phyloP scores from a whole-genome alignment of 2,113 vertebrate species.

The Laticauda colubrina region DNA sequence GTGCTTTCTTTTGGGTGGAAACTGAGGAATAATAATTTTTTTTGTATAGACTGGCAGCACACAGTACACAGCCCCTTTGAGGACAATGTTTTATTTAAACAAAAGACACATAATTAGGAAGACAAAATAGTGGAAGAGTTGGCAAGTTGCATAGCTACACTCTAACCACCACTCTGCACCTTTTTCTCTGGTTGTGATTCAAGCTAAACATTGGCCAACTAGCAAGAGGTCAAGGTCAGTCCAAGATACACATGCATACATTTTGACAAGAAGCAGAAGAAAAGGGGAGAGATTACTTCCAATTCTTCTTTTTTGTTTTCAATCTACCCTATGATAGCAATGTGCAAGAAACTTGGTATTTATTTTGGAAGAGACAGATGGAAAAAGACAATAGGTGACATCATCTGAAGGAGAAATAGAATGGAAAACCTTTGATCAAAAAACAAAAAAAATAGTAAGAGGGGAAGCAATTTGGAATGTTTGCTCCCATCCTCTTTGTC shows the following conservation, averaged over 20 bases:
- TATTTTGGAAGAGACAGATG: background rate
- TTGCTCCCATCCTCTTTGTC: rapidly evolving
- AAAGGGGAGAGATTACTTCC: rapidly evolving
- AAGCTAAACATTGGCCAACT: rapidly evolving
- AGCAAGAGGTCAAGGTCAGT: background rate
- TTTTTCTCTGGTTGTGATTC: rapidly evolving
- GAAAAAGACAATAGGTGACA: rapidly evolving
- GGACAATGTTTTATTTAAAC: background rate
- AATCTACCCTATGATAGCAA: background rate
- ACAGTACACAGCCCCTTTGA: background rate
- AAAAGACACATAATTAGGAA: background rate
- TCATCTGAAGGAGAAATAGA: background rate
- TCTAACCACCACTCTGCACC: rapidly evolving
- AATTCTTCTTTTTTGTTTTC: background rate
- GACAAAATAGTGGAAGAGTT: background rate
- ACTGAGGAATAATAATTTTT: slow-evolving; percentile 48
- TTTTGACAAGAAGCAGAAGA: background rate
- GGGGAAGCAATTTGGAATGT: rapidly evolving
- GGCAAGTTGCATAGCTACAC: background rate
- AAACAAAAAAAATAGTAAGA: background rate
- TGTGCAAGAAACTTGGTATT: background rate
- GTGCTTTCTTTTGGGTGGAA: background rate
- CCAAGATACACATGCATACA: rapidly evolving
- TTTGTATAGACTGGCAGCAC: slow-evolving; percentile 21
- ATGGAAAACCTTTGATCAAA: background rate